Evolutionary conservation across 2,888 invertebrate species (phyloP), one percentile per base, ranked within the genome.

Genomic region (Polymixis lichenea): DNA sequence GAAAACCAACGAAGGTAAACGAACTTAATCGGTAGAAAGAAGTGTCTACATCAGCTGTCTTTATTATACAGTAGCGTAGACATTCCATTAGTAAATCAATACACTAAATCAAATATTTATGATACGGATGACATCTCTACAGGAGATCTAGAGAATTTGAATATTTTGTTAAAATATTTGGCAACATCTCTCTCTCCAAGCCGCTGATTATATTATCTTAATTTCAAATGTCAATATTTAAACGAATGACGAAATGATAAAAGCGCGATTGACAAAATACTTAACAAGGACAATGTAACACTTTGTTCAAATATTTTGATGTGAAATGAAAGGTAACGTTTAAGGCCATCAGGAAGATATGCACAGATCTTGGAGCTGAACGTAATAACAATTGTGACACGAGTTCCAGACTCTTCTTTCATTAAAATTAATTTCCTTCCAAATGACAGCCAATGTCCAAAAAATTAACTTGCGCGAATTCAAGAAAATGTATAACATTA

Each of bases 241-340:
- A 70, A 77, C 11, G 32, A 61, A 75, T 83, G 70, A 71, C 38
- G 75, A 77, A 85, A 86, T 61, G 25, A 77, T 80, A 75, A 80
- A 84, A 86, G 56, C 77, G 32, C 51, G 53, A 71, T 65, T 85
- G 73, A 75, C 58, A 84, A 84, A 72, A 79, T 73, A 72, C 32
- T 62, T 38, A 43, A 69, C 66, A 79, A 77, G 74, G 74, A 68
- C 67, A 72, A 43, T 68, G 22, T 38, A 73, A 72, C 7, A 71
- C 65, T 76, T 58, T 62, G 60, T 66, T 56, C 43, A 55, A 74
- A 77, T 83, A 72, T 84, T 76, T 72, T 68, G 53, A 72, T 38
- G 58, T 60, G 4, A 65, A 73, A 75, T 62, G 68, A 73, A 82
- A 75, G 73, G 68, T 38, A 46, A 49, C 28, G 55, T 65, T 38